Evolutionary conservation across 2,888 invertebrate genomes (phyloP), one percentile per base, ranked within the genome.

Genomic region (Torymus auratus): DNA sequence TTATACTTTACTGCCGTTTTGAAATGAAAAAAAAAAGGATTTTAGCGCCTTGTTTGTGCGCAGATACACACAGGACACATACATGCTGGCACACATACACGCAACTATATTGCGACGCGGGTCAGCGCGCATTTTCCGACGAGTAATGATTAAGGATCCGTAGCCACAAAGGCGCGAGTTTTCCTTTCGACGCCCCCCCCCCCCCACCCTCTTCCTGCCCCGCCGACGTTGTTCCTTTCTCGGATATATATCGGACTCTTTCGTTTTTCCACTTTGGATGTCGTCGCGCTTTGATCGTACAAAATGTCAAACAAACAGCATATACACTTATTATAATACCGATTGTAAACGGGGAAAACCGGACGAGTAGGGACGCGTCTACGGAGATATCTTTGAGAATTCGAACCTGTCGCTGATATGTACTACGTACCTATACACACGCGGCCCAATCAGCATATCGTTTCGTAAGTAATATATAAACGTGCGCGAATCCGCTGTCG

Each of bases 1-100:
- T 71, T 78, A 68, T 73, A 73, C 60, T 68, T 78, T 72, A 78
- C 78, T 71, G 72, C 67, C 72, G 67, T 61, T 52, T 68, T n/a
- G 15, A 55, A 75, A n/a, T 15, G 14, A 50, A 53, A 74, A 52
- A 28, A 28, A 62, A 14, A 1, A 70, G 12, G 3, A 61, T 41
- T 28, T 28, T 28, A 28, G 28, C 28, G 28, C 28, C 28, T 28
- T 28, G 7, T 4, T 28, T 4, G 28, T 28, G 28, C 28, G 28
- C 28, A 2, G 2, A 28, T 1, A 28, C 3, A 28, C 28, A 28
- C 28, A 28, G 28, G 7, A 20, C 20, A 20, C 20, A 20, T 20
- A 20, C 20, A 20, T n/a, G n/a, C 20, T 20, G 20, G 2, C 20
- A 20, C 20, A 20, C 3, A 28, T 7, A 28, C 7, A 28, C 28